Conservation (phyloP, 2,888 invertebrate species). For the Cremastinae sp. region DNA sequence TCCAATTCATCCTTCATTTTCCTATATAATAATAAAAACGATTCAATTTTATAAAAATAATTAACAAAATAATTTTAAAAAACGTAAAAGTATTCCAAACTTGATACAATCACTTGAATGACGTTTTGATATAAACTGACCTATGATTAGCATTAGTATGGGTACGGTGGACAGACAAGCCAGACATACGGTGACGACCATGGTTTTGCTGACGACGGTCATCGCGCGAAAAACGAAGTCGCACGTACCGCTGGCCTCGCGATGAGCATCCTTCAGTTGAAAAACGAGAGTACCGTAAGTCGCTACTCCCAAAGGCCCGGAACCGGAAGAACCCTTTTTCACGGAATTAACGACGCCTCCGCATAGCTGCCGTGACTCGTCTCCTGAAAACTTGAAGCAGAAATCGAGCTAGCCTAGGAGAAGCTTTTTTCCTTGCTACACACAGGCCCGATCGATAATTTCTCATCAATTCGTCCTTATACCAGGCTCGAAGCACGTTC, state of each 20-base stretch:
- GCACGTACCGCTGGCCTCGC: conserved; percentile 87
- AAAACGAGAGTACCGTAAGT: conserved; percentile 90
- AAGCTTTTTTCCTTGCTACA: conserved; percentile 6
- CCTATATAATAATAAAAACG: too few species aligned
- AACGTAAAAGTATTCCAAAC: too few species aligned
- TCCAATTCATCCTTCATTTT: too few species aligned
- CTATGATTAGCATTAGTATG: conserved; percentile 89
- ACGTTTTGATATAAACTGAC: conserved; percentile 82
- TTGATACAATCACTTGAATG: too few species aligned
- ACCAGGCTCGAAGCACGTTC: conserved; percentile 31
- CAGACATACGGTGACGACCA: conserved; percentile 86
- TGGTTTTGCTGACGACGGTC: conserved; percentile 88
- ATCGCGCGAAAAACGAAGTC: conserved; percentile 88
- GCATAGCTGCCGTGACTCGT: conserved; percentile 87
- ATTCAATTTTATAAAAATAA: too few species aligned
- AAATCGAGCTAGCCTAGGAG: conserved; percentile 33
- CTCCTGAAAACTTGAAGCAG: conserved; percentile 85
- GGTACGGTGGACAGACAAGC: conserved; percentile 86
- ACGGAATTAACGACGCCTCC: conserved; percentile 76
- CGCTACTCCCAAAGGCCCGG: conserved; percentile 77
- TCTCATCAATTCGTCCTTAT: conserved; percentile 43
- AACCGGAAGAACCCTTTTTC: conserved; percentile 75
- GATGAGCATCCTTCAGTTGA: conserved; percentile 89
- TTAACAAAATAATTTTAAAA: too few species aligned
- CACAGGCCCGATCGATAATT: conserved; percentile 45